These are phyloP conservation scores for Calliopsis andreniformis DNA, from an alignment of 1,140 invertebrate species.

Conservation along the genomic window DNA sequence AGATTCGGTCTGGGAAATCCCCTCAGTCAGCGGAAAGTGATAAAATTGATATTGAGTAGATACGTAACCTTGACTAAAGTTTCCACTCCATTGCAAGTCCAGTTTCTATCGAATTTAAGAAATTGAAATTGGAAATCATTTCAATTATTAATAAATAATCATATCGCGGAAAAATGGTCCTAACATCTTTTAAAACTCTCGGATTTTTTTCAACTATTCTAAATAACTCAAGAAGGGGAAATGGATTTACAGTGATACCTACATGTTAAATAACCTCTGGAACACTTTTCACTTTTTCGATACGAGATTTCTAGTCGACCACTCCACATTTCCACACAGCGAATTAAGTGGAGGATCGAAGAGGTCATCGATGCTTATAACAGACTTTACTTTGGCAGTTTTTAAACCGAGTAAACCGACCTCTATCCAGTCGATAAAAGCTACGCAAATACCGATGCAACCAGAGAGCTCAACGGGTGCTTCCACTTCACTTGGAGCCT, in stretches of 20 bases:
- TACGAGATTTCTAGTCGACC: not conserved
- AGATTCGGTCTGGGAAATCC: not conserved
- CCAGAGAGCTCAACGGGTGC: not conserved
- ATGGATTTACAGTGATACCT: too few species aligned
- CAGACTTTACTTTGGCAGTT: constrained; percentile 30
- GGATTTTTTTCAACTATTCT: too few species aligned
- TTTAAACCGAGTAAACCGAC: constrained; percentile 20
- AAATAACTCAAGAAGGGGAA: too few species aligned
- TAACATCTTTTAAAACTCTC: too few species aligned
- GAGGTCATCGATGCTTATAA: constrained; percentile 37
- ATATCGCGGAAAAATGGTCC: too few species aligned
- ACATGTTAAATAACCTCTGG: too few species aligned
- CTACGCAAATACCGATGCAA: constrained; percentile 40
- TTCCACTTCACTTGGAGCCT: constrained; percentile 30
- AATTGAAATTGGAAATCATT: too few species aligned
- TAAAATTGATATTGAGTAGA: constrained; percentile 15
- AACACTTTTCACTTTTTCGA: too few species aligned
- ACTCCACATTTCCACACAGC: not conserved
- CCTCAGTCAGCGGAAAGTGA: not conserved
- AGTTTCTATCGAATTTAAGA: too few species aligned
- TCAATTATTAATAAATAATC: too few species aligned
- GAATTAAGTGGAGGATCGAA: not conserved
- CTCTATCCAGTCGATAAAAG: constrained; percentile 42
- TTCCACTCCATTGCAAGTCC: too few species aligned
- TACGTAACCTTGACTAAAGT: constrained; percentile 8